A percentile compares a stretch with the other conserved stretches of the same genome.
phyloP scores from a whole-genome alignment of 2,888 invertebrate species.

The Xestoiulus laeticollis region DNA sequence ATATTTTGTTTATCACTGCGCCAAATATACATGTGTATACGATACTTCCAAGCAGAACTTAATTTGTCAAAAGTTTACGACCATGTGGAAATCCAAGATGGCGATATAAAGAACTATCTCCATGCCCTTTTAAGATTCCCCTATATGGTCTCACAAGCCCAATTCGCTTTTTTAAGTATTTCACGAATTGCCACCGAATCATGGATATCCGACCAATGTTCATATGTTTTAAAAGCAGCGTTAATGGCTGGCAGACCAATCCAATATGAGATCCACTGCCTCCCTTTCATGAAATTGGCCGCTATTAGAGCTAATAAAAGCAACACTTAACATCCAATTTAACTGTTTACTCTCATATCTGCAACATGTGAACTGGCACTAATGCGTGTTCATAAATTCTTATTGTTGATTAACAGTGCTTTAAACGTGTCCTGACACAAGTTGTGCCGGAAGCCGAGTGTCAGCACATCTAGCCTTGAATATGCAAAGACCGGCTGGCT shows the following conservation, averaged over 20 bases:
- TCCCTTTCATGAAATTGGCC: neutral
- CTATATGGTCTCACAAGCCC: too few species aligned
- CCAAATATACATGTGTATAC: too few species aligned
- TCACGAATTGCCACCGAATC: neutral
- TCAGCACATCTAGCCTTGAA: neutral
- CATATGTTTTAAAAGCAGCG: neutral
- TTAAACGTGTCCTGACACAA: constrained; percentile 4
- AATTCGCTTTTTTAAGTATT: neutral
- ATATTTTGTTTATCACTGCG: too few species aligned
- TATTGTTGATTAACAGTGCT: constrained; percentile 4
- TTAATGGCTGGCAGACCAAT: neutral
- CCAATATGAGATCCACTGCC: neutral
- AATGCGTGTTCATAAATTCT: constrained; percentile 26
- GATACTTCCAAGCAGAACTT: too few species aligned
- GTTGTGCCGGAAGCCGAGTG: constrained; percentile 19
- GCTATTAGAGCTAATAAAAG: constrained; percentile 26
- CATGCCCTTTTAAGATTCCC: too few species aligned
- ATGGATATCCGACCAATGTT: neutral
- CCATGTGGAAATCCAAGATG: too few species aligned
- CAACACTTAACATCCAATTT: constrained; percentile 15
- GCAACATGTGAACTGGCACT: constrained; percentile 26
- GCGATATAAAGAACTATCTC: too few species aligned
- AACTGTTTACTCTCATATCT: constrained; percentile 26
- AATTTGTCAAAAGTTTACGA: too few species aligned
- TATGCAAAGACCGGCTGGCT: neutral